Percentiles rank a stretch among this genome's conserved stretches.
Conservation (phyloP, 2,888 invertebrate genomes). For the Shargacucullia verbasci region DNA sequence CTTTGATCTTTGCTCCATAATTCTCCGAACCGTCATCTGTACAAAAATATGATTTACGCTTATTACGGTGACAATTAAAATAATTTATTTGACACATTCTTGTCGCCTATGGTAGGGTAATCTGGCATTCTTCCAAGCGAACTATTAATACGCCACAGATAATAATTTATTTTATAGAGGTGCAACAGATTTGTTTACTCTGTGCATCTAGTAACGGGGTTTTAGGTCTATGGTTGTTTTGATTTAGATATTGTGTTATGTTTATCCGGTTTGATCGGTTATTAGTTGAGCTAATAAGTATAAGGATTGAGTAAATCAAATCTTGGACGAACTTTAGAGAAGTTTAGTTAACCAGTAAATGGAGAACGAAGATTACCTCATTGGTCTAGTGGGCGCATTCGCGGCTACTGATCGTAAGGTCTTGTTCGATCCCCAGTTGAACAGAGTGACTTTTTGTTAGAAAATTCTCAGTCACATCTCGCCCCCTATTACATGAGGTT, state of each 20-base stretch:
- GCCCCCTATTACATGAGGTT: too few relatives aligned
- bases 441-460: too few relatives aligned
- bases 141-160: conserved; percentile 55
- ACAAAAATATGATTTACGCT: conserved; percentile 50
- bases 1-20: conserved; percentile 31
- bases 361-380: too few relatives aligned
- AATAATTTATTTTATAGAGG: conserved; percentile 44
- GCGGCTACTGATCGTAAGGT: too few relatives aligned
- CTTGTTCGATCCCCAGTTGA: too few relatives aligned
- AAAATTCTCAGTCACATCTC: too few relatives aligned
- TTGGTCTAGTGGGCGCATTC: too few relatives aligned
- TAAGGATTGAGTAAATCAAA: too few relatives aligned
- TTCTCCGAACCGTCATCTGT: conserved; percentile 12
- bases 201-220: conserved; percentile 21
- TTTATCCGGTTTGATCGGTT: conserved; percentile 25
- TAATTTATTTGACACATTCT: conserved; percentile 51
- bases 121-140: conserved; percentile 52
- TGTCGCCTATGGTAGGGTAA: conserved; percentile 39
- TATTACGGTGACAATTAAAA: conserved; percentile 34
- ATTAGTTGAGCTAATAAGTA: conserved; percentile 5
- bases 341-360: too few relatives aligned
- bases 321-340: too few relatives aligned
- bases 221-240: conserved; percentile 29
- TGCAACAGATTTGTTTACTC: conserved; percentile 44
- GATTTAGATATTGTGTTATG: conserved; percentile 19